Base-by-base conservation (phyloP, 2,113 vertebrate genomes). In the Ia io region DNA sequence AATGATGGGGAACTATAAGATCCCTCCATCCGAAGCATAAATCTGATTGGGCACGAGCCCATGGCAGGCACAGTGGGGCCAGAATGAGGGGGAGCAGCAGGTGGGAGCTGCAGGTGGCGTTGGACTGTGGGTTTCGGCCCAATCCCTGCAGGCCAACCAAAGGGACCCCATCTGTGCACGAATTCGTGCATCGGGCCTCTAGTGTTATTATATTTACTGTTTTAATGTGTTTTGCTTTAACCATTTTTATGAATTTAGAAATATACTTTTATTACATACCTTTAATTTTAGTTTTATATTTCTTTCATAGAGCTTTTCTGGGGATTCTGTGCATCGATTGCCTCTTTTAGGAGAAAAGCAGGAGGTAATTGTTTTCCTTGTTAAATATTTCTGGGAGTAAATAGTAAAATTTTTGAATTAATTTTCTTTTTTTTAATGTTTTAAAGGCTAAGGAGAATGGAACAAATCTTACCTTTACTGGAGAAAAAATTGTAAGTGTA, bases 241-340 rank as follows among this genome's bases (percentile, higher is more conserved):
- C 3, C 7, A 14, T 90, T 92, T 95, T 22, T 95, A 7, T 17
- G 22, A 51, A 51, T 86, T 85, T 97, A 92, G 47, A 94, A 9
- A 37, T 94, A 10, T 3, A 20, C 10, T 84, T 87, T 90, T 92
- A 59, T 59, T 97, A 2, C 56, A 95, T 61, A 53, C 32, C 13
- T 97, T 95, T 91, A 87, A 93, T 65, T 94, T 93, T 92, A 28
- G 25, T 84, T 25, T 96, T 94, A n/a, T 71, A 35, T 86, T 42
- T 93, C 18, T 94, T 63, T 89, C 85, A 16, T 90, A 99, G 99
- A 98, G 96, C 70, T 98, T 92, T 99, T 99, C 97, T 99, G 98
- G 94, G 59, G 98, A 98, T 82, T 99, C 98, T 98, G 93, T 98
- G 76, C 98, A 98, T 63, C 99, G 99, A 88, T 98, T 99, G 70